Evolutionary conservation across 2,888 invertebrate species (phyloP).

Genomic region (Leptinotarsa haldemani): DNA sequence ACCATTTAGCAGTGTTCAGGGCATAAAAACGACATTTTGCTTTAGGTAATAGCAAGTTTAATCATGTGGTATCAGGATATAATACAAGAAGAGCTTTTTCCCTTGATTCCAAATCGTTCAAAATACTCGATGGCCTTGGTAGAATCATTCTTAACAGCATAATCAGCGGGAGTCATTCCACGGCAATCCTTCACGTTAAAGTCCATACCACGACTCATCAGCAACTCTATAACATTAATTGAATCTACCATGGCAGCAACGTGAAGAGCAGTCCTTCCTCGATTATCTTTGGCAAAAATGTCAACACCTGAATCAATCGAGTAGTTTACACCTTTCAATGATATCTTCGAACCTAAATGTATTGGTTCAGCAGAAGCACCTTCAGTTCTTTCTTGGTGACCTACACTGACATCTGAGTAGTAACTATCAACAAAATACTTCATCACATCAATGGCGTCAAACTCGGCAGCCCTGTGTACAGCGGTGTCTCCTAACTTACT

Average conservation of each 20-base stretch:
- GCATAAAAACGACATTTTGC: too few species aligned
- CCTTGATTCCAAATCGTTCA: too few species aligned
- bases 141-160: background rate
- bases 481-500: background rate
- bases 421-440: conserved; percentile 6
- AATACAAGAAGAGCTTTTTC: too few species aligned
- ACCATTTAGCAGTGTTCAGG: too few species aligned
- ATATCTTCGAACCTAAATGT: too few species aligned
- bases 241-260: conserved; percentile 5
- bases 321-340: too few species aligned
- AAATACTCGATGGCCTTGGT: background rate
- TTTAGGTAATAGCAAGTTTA: too few species aligned
- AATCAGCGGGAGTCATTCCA: background rate
- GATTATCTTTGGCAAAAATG: too few species aligned
- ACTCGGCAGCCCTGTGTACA: conserved; percentile 8
- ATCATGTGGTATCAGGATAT: too few species aligned
- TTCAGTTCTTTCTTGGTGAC: background rate
- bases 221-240: conserved; percentile 1
- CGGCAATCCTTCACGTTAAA: background rate
- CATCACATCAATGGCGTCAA: background rate
- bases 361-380: too few species aligned
- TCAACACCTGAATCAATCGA: background rate
- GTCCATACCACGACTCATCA: background rate
- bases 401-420: background rate
- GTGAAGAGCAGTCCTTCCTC: conserved; percentile 1